Percentiles rank a stretch among this genome's conserved stretches.
Conservation (phyloP, 2,113 vertebrate species). For the Tragelaphus imberbis region DNA sequence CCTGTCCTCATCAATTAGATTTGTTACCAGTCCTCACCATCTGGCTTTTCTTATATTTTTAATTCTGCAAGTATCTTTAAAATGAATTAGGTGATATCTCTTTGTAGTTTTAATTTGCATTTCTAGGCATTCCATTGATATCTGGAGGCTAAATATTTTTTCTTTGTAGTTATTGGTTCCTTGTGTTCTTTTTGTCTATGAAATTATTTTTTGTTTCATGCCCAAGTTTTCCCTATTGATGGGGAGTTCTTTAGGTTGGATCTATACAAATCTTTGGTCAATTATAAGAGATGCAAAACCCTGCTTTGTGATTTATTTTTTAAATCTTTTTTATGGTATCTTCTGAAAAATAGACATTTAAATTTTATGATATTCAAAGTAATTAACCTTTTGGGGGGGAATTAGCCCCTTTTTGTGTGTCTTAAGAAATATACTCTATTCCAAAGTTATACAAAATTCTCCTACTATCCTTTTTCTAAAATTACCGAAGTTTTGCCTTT, state of each 20-base stretch:
- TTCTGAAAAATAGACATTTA: neutral
- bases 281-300: neutral
- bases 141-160: neutral
- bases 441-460: neutral
- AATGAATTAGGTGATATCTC: neutral
- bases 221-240: neutral
- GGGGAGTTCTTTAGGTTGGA: neutral
- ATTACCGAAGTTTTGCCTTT: neutral
- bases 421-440: neutral
- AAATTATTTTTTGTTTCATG: neutral
- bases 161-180: neutral
- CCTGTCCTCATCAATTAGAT: rapidly evolving
- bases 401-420: neutral
- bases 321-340: neutral
- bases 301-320: neutral
- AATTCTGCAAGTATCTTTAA: neutral
- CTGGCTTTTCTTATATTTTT: neutral
- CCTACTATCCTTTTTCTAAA: neutral
- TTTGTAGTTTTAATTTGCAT: neutral
- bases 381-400: neutral
- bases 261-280: neutral
- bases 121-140: neutral
- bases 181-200: neutral
- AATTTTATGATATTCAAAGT: neutral
- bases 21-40: neutral